Evolutionary conservation across 2,113 vertebrate genomes (phyloP).

Genomic region (Hiodon tergisus): DNA sequence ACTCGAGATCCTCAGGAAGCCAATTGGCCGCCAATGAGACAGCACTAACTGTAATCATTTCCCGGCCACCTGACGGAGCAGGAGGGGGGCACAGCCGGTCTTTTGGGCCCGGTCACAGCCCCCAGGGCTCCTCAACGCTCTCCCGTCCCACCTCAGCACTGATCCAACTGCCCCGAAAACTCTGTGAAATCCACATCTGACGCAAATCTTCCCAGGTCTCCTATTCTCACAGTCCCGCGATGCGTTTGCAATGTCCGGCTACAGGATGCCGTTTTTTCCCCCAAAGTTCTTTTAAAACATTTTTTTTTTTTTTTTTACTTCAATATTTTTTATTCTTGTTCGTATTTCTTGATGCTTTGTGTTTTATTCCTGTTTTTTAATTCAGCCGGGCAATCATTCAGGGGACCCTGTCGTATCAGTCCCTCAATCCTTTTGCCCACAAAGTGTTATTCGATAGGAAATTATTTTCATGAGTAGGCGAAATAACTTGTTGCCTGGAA

Average conservation of each 20-base stretch:
- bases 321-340: neutral
- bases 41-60: constrained; percentile 62
- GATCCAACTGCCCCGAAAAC: neutral
- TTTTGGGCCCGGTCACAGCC: neutral
- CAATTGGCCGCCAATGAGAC: constrained; percentile 59
- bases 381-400: too few species aligned
- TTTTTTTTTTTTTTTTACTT: constrained; percentile 6
- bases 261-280: constrained; percentile 15
- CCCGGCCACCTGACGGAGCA: constrained; percentile 45
- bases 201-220: constrained; percentile 32
- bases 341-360: neutral
- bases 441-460: too few species aligned
- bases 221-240: constrained; percentile 32
- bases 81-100: constrained; percentile 4
- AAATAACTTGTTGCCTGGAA: too few species aligned
- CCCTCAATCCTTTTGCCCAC: too few species aligned
- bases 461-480: too few species aligned
- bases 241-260: constrained; percentile 22
- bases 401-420: too few species aligned
- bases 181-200: neutral
- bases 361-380: neutral
- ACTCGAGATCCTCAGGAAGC: constrained; percentile 49
- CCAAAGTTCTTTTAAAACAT: neutral
- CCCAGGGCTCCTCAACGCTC: neutral
- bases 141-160: neutral